Percentiles rank a stretch among this genome's conserved stretches.
phyloP scores from a whole-genome alignment of 2,888 invertebrate species.

The Lysandra bellargus region DNA sequence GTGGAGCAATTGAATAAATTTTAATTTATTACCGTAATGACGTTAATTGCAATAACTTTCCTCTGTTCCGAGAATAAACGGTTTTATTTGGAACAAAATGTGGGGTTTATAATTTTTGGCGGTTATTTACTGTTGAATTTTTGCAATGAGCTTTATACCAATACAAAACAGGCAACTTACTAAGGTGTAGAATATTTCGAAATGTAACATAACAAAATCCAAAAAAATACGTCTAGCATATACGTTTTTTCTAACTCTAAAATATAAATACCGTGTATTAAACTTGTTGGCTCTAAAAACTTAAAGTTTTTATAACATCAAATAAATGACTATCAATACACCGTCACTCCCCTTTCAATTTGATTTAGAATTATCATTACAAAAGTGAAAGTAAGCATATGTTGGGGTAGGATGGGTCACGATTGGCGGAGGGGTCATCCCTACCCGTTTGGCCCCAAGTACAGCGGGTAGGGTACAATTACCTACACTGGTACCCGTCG shows the following conservation, averaged over 20 bases:
- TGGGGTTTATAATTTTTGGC: neutral
- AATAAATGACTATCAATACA: constrained; percentile 25
- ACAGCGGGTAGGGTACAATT: constrained; percentile 37
- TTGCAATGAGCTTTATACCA: neutral
- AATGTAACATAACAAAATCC: too few species aligned
- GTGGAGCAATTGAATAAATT: constrained; percentile 21
- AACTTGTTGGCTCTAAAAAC: neutral
- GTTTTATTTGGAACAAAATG: neutral
- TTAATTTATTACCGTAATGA: constrained; percentile 6
- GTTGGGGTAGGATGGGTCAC: constrained; percentile 67
- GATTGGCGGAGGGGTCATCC: constrained; percentile 61
- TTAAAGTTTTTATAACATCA: neutral
- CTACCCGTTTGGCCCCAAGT: constrained; percentile 42
- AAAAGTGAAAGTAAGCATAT: constrained; percentile 74
- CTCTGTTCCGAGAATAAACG: constrained; percentile 36
- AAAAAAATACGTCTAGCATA: too few species aligned
- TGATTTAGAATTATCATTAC: constrained; percentile 70
- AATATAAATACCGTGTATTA: neutral
- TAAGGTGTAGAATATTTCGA: neutral
- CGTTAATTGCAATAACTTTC: constrained; percentile 27
- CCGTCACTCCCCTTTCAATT: constrained; percentile 61
- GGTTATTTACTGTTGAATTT: neutral
- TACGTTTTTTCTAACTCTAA: neutral
- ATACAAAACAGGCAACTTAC: too few species aligned
- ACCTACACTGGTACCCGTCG: constrained; percentile 48